Base-by-base conservation (phyloP, 2,113 vertebrate species). In the Cnemophilus loriae region DNA sequence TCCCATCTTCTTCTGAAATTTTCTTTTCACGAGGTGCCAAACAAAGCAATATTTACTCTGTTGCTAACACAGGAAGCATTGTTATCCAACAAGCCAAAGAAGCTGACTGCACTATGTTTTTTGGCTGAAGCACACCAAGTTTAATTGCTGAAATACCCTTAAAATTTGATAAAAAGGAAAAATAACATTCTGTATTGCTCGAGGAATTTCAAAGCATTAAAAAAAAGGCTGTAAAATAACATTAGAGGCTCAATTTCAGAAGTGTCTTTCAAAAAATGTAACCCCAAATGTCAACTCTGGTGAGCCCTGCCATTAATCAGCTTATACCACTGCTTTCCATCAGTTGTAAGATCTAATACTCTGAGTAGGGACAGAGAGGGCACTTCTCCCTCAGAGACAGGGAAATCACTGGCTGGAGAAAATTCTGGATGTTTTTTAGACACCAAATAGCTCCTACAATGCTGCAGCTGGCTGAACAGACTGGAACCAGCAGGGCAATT, bases 101-200 rank as follows among this genome's bases (percentile, higher is more conserved):
- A 90, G 82, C 42, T 76, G 65, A 91, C 77, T 77, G 59, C 12
- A 77, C 16, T 79, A 81, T 33, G 71, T 7, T 61, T 89, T 82
- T 82, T 96, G 93, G 93, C 94, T 47, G 55, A 50, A 80, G 67
- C 26, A 64, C 59, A 18, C 63, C 13, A 6, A 81, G 26, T 85
- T 95, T 52, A 90, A 96, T 78, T 80, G 88, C 76, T 75, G 71
- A 88, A 93, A 94, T 61, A 80, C 50, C 70, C 91, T 85, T 83
- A 90, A 79, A 92, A 82, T 80, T 80, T 74, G 85, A 96, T 94
- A 93, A 91, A 95, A 86, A 56, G 71, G 59, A 94, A 97, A 93
- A 96, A 92, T n/a, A 96, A 94, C 90, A 90, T 95, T 90, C 82
- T 86, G 56, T 73, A 74, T 86, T 71, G 75, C 88, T 78, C 28